phyloP scores from a whole-genome alignment of 1,140 invertebrate genomes.

The Pteromalus puparum region DNA sequence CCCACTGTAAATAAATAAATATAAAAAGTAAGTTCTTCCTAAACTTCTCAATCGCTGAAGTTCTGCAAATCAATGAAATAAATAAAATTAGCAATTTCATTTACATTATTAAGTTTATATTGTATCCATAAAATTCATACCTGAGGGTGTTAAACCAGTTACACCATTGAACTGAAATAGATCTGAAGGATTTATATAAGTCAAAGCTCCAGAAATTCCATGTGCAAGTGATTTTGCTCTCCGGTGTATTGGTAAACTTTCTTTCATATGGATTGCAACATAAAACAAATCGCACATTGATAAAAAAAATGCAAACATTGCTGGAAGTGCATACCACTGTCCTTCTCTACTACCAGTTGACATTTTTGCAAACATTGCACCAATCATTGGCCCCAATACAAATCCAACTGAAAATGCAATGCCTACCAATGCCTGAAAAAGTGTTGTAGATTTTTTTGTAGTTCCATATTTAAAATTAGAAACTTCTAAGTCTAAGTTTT shows the following conservation, averaged over 20 bases:
- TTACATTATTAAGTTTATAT: neutral
- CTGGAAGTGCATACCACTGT: slow-evolving; percentile 90
- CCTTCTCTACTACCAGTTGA: slow-evolving; percentile 77
- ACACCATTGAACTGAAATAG: slow-evolving; percentile 78
- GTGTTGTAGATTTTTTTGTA: neutral
- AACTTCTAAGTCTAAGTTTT: slow-evolving; percentile 7
- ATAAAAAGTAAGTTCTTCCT: slow-evolving; percentile 94
- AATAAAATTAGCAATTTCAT: slow-evolving; percentile 1
- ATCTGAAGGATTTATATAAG: slow-evolving; percentile 84
- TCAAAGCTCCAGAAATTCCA: slow-evolving; percentile 83
- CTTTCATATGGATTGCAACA: slow-evolving; percentile 85
- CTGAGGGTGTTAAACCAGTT: slow-evolving; percentile 57
- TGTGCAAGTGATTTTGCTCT: slow-evolving; percentile 80
- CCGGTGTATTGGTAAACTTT: slow-evolving; percentile 88
- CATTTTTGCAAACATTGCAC: slow-evolving; percentile 90
- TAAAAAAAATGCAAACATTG: slow-evolving; percentile 88
- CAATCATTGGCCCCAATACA: slow-evolving; percentile 95
- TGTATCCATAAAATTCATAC: slow-evolving; percentile 50
- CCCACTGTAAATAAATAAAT: slow-evolving; percentile 97
- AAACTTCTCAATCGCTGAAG: slow-evolving; percentile 82
- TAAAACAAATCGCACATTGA: slow-evolving; percentile 88
- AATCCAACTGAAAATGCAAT: slow-evolving; percentile 98
- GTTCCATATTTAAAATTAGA: slow-evolving; percentile 27
- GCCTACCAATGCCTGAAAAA: slow-evolving; percentile 92
- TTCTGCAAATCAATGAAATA: slow-evolving; percentile 72